A percentile compares a stretch with the other conserved stretches of the same genome.
phyloP scores from a whole-genome alignment of 2,888 invertebrate species.

The Autographa pulchrina region DNA sequence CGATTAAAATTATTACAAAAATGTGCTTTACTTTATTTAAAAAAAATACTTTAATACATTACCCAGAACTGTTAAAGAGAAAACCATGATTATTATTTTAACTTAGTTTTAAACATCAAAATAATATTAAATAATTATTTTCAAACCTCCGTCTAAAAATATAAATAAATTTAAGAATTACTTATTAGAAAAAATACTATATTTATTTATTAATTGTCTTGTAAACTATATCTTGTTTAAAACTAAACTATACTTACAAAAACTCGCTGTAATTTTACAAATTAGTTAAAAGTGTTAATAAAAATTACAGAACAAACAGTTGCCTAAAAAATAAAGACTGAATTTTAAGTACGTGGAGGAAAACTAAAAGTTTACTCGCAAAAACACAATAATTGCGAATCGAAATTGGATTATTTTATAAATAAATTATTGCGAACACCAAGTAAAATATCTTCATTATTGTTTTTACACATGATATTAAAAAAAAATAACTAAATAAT shows the following conservation, averaged over 20 bases:
- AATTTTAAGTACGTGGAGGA: neutral
- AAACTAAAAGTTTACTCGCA: no score
- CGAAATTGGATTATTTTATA: no score
- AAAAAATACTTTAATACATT: neutral
- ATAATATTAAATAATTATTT: neutral
- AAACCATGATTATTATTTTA: neutral
- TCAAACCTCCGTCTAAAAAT: neutral
- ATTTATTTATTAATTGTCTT: no score
- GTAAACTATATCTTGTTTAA: conserved; percentile 4
- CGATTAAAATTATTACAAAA: neutral
- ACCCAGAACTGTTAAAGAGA: conserved; percentile 1
- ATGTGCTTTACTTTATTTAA: neutral
- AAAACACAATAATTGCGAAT: no score
- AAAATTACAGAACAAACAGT: neutral
- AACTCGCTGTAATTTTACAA: neutral
- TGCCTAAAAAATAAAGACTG: neutral
- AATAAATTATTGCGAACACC: no score
- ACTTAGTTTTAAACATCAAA: neutral
- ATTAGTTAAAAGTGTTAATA: neutral
- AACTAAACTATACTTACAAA: neutral
- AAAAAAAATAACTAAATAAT: neutral
- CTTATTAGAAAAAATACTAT: neutral
- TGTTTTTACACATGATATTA: no score
- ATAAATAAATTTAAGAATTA: neutral
- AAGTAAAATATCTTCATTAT: neutral